These are phyloP conservation scores for Dipodomys stephensi DNA, from an alignment of 2,113 vertebrate genomes.

Conservation along the genomic window DNA sequence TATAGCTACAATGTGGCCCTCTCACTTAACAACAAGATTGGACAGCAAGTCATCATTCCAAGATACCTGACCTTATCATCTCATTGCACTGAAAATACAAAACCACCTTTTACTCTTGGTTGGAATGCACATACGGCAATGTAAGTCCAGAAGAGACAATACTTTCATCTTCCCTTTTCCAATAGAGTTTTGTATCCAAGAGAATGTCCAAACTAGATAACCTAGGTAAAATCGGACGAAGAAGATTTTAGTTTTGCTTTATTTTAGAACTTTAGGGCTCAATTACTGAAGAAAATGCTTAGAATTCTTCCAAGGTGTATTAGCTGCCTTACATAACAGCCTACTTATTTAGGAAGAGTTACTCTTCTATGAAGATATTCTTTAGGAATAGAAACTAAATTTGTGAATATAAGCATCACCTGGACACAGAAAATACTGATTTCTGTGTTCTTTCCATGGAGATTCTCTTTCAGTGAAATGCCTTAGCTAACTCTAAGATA, in stretches of 20 bases:
- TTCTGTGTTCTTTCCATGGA: constrained; percentile 30
- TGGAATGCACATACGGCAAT: constrained; percentile 90
- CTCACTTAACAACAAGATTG: constrained; percentile 97
- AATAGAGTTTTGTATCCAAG: not conserved
- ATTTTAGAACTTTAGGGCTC: constrained; percentile 44
- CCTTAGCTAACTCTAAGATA: not conserved
- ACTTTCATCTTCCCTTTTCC: not conserved
- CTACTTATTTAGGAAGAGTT: constrained; percentile 39
- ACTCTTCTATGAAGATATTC: not conserved
- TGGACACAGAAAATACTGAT: constrained; percentile 36
- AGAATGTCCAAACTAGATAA: constrained; percentile 43
- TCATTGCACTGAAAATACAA: constrained; percentile 95
- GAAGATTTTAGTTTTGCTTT: constrained; percentile 30
- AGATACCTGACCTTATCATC: constrained; percentile 94
- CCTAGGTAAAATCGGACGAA: constrained; percentile 33
- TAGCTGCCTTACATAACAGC: constrained; percentile 30
- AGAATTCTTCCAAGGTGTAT: not conserved
- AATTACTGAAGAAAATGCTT: constrained; percentile 45
- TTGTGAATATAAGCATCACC: not conserved
- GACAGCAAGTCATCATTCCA: constrained; percentile 97
- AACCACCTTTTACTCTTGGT: constrained; percentile 91
- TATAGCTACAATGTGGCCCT: constrained; percentile 98
- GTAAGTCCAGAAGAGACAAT: constrained; percentile 84
- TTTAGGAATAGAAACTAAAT: not conserved
- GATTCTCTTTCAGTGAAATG: constrained; percentile 23